Percentiles rank a stretch among this genome's conserved stretches.
These are phyloP conservation scores for Gymnosoma rotundatum DNA, from an alignment of 2,888 invertebrate genomes.

Conservation along the genomic window DNA sequence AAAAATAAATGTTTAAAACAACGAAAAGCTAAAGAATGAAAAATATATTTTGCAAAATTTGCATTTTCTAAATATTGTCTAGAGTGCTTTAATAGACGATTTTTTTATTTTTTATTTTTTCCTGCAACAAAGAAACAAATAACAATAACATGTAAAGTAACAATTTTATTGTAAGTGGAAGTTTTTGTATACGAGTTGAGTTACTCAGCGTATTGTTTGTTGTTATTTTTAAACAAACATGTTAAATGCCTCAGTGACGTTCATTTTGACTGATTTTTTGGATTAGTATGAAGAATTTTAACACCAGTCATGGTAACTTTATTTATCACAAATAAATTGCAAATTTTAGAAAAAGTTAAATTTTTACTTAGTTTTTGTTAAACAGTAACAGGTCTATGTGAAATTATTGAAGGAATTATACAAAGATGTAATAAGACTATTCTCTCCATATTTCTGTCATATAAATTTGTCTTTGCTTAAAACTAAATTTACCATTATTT, in stretches of 20 bases:
- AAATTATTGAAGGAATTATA: neutral
- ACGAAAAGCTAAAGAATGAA: constrained; percentile 20
- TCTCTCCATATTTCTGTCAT: no score
- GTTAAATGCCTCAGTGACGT: constrained; percentile 60
- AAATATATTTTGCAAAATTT: constrained; percentile 74
- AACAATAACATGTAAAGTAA: constrained; percentile 42
- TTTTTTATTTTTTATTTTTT: constrained; percentile 21
- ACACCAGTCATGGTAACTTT: constrained; percentile 49
- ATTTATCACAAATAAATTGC: constrained; percentile 48
- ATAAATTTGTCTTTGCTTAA: no score
- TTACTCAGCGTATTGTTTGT: neutral
- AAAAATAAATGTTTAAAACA: constrained; percentile 36
- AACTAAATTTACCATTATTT: no score
- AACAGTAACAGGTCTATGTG: no score
- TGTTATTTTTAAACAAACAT: constrained; percentile 38
- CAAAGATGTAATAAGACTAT: no score
- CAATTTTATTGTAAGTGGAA: constrained; percentile 22
- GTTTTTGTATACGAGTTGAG: neutral
- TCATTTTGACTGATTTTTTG: constrained; percentile 26
- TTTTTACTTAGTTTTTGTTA: constrained; percentile 2
- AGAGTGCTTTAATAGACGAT: constrained; percentile 63
- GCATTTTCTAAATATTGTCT: constrained; percentile 77
- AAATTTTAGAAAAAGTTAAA: neutral
- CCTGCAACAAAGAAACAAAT: constrained; percentile 44
- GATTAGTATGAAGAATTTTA: constrained; percentile 18